Base-by-base conservation (phyloP, 2,113 vertebrate genomes). In the Motacilla tschutschensis region DNA sequence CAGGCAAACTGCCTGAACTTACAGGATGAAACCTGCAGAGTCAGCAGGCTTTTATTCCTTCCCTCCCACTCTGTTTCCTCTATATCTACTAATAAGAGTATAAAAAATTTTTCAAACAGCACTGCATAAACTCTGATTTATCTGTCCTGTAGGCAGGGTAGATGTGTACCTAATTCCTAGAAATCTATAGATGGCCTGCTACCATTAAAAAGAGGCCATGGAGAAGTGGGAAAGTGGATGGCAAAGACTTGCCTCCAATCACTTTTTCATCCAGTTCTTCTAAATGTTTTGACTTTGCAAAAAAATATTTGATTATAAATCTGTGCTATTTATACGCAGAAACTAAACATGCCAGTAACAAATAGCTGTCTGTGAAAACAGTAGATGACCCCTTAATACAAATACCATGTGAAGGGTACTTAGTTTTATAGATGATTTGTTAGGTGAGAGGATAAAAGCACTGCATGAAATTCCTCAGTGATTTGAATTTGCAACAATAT, bases 281-380 rank as follows among this genome's bases (percentile, higher is more conserved):
- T 66, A 81, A 92, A 88, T 91, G 65, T 95, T 95, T 96, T 95
- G 84, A 94, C 79, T 95, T 94, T 28, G 24, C 2, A 24, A 46
- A 73, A 93, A 89, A 92, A 87, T 14, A 92, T 88, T 71, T 92
- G 60, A 87, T 91, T 94, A 89, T 93, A 88, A 91, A 85, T 77
- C 94, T 90, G 43, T 71, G n/a, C 38, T 94, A 78, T 91, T 85
- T 95, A 88, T 87, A 80, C 38, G 60, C 25, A 51, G 91, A 79
- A 93, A 54, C 16, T 92, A 90, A 96, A 92, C 82, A 94, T 70
- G 78, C 89, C 83, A 83, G 57, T 91, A 90, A 83, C 65, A 94
- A 94, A 92, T 87, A 95, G 62, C 40, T 90, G 55, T 78, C 70
- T 85, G 44, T 79, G 67, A 95, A 94, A 93, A 85, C 70, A 87